A percentile compares a stretch with the other conserved stretches of the same genome.
Conservation (phyloP, 2,888 invertebrate species). For the Ophion ellenae region DNA sequence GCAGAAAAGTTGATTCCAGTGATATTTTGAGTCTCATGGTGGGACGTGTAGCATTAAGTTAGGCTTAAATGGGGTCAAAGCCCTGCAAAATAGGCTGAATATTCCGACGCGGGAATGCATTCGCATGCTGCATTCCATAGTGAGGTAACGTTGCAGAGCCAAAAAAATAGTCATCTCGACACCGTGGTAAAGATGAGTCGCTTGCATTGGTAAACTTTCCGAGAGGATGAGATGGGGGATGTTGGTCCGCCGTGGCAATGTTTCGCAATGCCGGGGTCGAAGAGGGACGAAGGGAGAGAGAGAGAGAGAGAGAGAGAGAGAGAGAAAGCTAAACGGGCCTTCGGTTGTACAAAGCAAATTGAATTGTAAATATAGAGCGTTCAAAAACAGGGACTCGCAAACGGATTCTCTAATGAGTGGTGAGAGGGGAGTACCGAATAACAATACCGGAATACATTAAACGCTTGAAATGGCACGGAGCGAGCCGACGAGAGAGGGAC, state of each 20-base stretch:
- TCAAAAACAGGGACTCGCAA: conserved; percentile 77
- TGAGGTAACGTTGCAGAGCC: too few species aligned
- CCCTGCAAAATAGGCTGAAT: too few species aligned
- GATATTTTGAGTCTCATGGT: too few species aligned
- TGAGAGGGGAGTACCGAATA: conserved; percentile 74
- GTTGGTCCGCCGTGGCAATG: conserved; percentile 47
- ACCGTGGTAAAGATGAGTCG: conserved; percentile 26
- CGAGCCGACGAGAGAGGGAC: conserved; percentile 18
- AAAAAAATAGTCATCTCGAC: too few species aligned
- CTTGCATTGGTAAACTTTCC: conserved; percentile 44
- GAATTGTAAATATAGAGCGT: conserved; percentile 80
- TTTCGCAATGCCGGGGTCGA: conserved; percentile 42
- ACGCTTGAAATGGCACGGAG: conserved; percentile 69
- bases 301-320: conserved; percentile 16
- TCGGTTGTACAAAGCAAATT: conserved; percentile 75
- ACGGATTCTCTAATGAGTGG: conserved; percentile 77
- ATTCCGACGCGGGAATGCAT: too few species aligned
- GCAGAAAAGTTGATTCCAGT: too few species aligned
- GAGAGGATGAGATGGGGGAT: conserved; percentile 20
- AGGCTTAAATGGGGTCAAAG: too few species aligned
- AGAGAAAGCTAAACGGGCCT: conserved; percentile 58
- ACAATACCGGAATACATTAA: conserved; percentile 78
- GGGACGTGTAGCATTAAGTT: too few species aligned
- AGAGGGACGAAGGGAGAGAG: neutral
- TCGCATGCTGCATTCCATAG: too few species aligned